Base-by-base conservation (phyloP, 2,797 vertebrate genomes). In the Takifugu ocellatus region DNA sequence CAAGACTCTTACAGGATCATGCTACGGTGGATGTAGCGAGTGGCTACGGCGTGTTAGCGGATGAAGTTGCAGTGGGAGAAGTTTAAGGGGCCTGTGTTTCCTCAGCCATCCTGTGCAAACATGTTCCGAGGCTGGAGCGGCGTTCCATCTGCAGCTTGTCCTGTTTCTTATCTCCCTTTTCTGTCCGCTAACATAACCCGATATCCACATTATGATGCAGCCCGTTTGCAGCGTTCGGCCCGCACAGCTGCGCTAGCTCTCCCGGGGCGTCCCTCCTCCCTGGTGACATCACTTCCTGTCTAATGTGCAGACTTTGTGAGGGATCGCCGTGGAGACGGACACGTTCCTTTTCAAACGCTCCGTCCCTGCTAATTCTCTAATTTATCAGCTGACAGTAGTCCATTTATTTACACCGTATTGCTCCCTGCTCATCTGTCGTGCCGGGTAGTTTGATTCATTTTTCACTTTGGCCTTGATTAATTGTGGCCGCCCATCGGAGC, bases 401-500 rank as follows among this genome's bases (percentile, higher is more conserved):
- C 5, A 1, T 68, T 68, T 61, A 44, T 72, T 66, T 76, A 46
- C 44, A 9, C 44, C 2, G 16, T 64, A 54, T 70, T 54, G 12
- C 59, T 44, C 45, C 25, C 9, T 2, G 25, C 24, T 68, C 59
- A 63, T 74, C 49, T 54, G 49, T 72, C 16, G 16, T 48, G 43
- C 15, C 12, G 12, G 70, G 71, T 65, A 61, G 25, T 66, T 78
- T 72, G 62, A 66, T 75, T 72, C 61, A 56, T 31, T 78, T 73
- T 63, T 51, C 58, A 39, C 25, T 78, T 76, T 47, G 53, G 31
- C 48, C 70, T 46, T 68, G 54, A 82, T 77, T 63, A 82, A 79
- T 77, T 48, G 58, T 75, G 66, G 69, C 59, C 39, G 6, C 52
- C 63, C 56, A 55, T 49, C 24, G 36, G 27, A 60, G 49, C 61